These are phyloP conservation scores for Criorhina ranunculi DNA, from an alignment of 2,888 invertebrate species.

Conservation along the genomic window DNA sequence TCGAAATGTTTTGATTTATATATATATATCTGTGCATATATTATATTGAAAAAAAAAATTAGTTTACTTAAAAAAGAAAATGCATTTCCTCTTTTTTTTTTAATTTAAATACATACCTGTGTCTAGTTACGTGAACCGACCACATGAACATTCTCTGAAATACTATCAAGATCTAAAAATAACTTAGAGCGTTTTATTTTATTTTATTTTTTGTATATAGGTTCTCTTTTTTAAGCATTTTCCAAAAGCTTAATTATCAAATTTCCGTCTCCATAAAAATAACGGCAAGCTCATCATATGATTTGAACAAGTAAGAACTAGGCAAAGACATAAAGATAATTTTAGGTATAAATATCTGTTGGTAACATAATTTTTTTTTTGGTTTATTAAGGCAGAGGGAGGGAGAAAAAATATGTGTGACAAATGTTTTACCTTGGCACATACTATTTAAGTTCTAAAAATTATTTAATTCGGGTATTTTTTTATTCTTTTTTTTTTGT, in stretches of 20 bases:
- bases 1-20: background rate
- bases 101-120: background rate
- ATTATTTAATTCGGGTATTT: background rate
- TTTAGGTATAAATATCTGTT: slow-evolving; percentile 48
- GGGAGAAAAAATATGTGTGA: slow-evolving; percentile 20
- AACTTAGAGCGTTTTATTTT: background rate
- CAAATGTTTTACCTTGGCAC: slow-evolving; percentile 43
- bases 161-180: slow-evolving; percentile 40
- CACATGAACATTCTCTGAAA: background rate
- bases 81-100: background rate
- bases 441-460: slow-evolving; percentile 17
- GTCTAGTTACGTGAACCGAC: background rate
- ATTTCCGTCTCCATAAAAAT: slow-evolving; percentile 68
- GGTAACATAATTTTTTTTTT: background rate
- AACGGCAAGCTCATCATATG: slow-evolving; percentile 28
- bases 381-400: background rate
- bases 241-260: slow-evolving; percentile 67
- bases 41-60: background rate
- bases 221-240: slow-evolving; percentile 14
- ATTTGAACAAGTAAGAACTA: slow-evolving; percentile 35
- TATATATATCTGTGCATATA: background rate
- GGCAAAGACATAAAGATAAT: slow-evolving; percentile 55
- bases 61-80: no score
- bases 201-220: slow-evolving; percentile 11
- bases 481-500: no score